Evolutionary conservation across 2,888 invertebrate genomes (phyloP).

Genomic region (Tupiocoris notatus): DNA sequence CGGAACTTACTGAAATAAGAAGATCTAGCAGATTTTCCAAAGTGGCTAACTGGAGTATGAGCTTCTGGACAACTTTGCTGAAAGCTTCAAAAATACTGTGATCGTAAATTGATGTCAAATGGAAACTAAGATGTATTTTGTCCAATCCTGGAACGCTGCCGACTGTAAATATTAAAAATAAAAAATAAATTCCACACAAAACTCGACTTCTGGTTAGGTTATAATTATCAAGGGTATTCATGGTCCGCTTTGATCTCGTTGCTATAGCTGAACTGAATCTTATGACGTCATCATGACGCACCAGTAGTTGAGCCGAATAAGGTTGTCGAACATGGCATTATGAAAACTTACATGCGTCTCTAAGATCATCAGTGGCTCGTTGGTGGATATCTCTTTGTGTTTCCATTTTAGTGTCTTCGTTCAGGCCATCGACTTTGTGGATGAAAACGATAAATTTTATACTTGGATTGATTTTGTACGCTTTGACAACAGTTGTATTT

Average conservation of each 20-base stretch:
- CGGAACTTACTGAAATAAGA: constrained; percentile 82
- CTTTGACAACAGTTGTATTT: constrained; percentile 89
- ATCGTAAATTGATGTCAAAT: constrained; percentile 98
- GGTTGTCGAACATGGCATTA: no score
- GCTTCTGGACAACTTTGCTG: constrained; percentile 98
- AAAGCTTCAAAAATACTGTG: constrained; percentile 99
- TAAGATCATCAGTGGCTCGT: constrained; percentile 89
- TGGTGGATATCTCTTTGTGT: constrained; percentile 98
- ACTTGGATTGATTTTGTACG: constrained; percentile 90
- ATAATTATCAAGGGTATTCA: no score
- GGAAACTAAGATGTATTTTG: constrained; percentile 88
- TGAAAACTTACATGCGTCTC: constrained; percentile 65
- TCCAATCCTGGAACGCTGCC: constrained; percentile 60
- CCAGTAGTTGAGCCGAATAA: no score
- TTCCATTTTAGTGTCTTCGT: constrained; percentile 99
- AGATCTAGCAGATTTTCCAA: constrained; percentile 96
- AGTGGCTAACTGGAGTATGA: constrained; percentile 95
- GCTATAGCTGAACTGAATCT: no score
- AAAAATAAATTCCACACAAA: no score
- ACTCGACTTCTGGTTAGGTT: no score
- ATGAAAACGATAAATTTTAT: constrained; percentile 99
- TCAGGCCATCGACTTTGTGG: constrained; percentile 98
- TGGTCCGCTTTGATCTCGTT: no score
- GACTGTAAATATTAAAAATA: constrained; percentile 19
- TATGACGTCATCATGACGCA: no score